Percentiles rank a stretch among this genome's conserved stretches.
Evolutionary conservation across 2,113 vertebrate genomes (phyloP).

Genomic region (Epinephelus lanceolatus): DNA sequence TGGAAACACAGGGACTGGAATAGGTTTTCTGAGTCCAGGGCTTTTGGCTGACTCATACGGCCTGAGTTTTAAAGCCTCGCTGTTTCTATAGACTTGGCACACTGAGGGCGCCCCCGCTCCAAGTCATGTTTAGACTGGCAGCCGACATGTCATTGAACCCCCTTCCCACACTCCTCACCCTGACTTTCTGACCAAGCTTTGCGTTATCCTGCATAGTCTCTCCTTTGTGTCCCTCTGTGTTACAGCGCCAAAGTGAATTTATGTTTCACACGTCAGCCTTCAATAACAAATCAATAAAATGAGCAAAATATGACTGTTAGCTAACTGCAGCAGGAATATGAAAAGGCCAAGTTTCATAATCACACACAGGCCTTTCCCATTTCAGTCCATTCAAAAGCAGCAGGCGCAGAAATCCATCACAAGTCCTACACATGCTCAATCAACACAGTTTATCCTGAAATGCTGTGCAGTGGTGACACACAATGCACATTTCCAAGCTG

Average conservation of each 20-base stretch:
- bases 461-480: conserved; percentile 16
- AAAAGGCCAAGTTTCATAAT: conserved; percentile 24
- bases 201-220: conserved; percentile 49
- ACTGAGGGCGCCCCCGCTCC: conserved; percentile 57
- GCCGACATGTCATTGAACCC: conserved; percentile 69
- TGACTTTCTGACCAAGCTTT: conserved; percentile 57
- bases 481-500: conserved; percentile 39
- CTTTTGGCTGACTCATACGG: conserved; percentile 78
- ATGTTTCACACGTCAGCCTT: conserved; percentile 43
- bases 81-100: conserved; percentile 75
- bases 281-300: conserved; percentile 29
- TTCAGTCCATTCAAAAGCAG: conserved; percentile 15
- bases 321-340: conserved; percentile 16
- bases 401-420: conserved; percentile 36
- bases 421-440: conserved; percentile 23
- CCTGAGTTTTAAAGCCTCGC: conserved; percentile 64
- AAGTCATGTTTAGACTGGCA: conserved; percentile 75
- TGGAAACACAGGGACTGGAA: conserved; percentile 81
- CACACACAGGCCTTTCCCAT: conserved; percentile 3
- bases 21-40: conserved; percentile 79
- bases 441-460: conserved; percentile 37
- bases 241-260: conserved; percentile 19
- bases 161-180: conserved; percentile 56
- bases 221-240: conserved; percentile 52
- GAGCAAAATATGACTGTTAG: conserved; percentile 13